Percentiles rank a stretch among this genome's conserved stretches.
phyloP scores from a whole-genome alignment of 2,797 vertebrate species.

The Steatocranus sp. region DNA sequence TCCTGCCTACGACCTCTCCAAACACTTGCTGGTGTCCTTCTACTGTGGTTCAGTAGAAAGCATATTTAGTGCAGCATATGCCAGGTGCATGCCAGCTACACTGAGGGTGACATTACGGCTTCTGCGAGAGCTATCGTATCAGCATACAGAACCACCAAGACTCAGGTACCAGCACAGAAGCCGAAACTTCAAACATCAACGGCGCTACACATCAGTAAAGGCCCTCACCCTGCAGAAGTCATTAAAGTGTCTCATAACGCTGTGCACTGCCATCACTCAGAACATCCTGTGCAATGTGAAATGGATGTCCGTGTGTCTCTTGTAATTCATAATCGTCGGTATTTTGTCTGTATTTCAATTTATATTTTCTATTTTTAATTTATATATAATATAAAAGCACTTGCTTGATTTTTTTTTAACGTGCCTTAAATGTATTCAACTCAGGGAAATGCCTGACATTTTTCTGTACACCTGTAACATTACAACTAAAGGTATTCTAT shows the following conservation, averaged over 20 bases:
- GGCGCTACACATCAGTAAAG: background rate
- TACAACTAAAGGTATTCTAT: background rate
- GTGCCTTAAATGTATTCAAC: background rate
- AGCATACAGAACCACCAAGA: background rate
- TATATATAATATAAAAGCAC: background rate
- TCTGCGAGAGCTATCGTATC: background rate
- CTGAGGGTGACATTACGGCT: background rate
- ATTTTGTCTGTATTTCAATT: background rate
- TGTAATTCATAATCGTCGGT: background rate
- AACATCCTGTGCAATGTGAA: background rate
- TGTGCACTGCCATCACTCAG: background rate
- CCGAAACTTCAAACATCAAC: background rate
- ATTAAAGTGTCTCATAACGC: background rate
- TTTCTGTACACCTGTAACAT: background rate
- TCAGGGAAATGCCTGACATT: background rate
- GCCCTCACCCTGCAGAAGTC: background rate
- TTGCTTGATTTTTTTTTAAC: background rate
- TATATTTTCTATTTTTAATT: background rate
- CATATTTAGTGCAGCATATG: background rate
- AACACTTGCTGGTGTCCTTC: background rate
- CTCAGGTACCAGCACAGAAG: background rate
- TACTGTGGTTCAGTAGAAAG: background rate
- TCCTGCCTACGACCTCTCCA: background rate
- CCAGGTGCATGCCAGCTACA: background rate
- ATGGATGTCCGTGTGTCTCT: background rate